Evolutionary conservation across 2,888 invertebrate species (phyloP), one percentile per base, ranked within the genome.

Genomic region (Cerceris rybyensis): DNA sequence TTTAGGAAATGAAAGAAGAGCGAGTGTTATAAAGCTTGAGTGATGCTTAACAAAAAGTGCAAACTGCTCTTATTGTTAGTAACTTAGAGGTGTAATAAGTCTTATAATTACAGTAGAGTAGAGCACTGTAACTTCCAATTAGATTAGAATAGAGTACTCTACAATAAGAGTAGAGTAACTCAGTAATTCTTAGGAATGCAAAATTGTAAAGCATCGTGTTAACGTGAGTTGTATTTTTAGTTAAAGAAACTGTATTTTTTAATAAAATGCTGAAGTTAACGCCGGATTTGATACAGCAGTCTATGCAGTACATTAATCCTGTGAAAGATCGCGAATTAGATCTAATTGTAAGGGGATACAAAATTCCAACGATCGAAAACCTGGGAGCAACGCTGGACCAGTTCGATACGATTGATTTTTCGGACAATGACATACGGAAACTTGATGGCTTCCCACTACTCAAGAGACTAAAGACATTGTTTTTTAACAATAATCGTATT

Each of bases 321-420:
- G 97, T 99, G 61, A 95, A 96, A 88, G 99, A 99, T 93, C 95
- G 99, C 70, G 99, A 99, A 93, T 94, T 99, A 81, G 98, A 98
- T 94, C 94, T 99, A 75, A 95, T n/a, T n/a, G n/a, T n/a, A n/a
- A n/a, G n/a, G n/a, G 98, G 98, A 84, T 99, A 98, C 92, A 98
- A 99, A 94, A 99, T 99, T 90, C 98, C 99, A 42, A 98, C 98
- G 89, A 98, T 99, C 86, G 99, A 99, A 93, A 99, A 99, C 93
- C 94, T 99, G 93, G 99, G 99, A 67, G 99, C 99, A 13, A 99
- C 99, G 55, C 94, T 98, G 90, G 99, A 99, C 93, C 99, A 99
- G 92, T 99, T 99, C 93, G 99, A 99, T 92, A 98, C 98, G 6
- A 97, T 99, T 84, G 99, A 99, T 93, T 96, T 99, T 89, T 98